Evolutionary conservation across 2,113 vertebrate species (phyloP).

Genomic region (Sminthopsis crassicaudata): DNA sequence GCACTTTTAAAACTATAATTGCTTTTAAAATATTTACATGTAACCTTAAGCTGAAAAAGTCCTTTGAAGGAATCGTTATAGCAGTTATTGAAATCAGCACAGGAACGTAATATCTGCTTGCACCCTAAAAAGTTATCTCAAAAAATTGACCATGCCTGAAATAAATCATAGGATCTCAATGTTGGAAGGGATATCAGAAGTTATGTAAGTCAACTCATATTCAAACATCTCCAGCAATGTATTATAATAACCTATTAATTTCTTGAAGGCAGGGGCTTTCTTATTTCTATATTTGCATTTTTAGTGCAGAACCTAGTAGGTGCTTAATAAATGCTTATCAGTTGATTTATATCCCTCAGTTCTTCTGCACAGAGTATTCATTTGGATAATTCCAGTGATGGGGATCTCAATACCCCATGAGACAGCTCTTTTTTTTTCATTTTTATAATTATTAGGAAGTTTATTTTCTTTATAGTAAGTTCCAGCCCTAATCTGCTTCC

Average conservation of each 20-base stretch:
- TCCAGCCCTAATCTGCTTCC: neutral
- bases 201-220: neutral
- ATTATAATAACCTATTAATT: neutral
- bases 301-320: neutral
- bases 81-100: neutral
- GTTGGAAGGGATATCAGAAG: neutral
- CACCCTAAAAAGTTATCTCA: neutral
- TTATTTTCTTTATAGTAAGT: neutral
- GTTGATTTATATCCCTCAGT: neutral
- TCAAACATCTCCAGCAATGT: neutral
- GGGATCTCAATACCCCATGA: neutral
- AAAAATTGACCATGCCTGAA: conserved; percentile 15
- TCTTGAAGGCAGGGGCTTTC: neutral
- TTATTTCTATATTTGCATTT: neutral
- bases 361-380: neutral
- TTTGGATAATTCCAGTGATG: neutral
- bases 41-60: neutral
- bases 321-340: neutral
- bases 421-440: neutral
- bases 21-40: neutral
- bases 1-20: neutral
- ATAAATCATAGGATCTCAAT: conserved; percentile 4
- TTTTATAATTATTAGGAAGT: neutral
- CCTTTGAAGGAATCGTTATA: neutral
- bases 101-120: neutral